These are phyloP conservation scores for Gopherus flavomarginatus DNA, from an alignment of 2,113 vertebrate genomes.

Conservation along the genomic window DNA sequence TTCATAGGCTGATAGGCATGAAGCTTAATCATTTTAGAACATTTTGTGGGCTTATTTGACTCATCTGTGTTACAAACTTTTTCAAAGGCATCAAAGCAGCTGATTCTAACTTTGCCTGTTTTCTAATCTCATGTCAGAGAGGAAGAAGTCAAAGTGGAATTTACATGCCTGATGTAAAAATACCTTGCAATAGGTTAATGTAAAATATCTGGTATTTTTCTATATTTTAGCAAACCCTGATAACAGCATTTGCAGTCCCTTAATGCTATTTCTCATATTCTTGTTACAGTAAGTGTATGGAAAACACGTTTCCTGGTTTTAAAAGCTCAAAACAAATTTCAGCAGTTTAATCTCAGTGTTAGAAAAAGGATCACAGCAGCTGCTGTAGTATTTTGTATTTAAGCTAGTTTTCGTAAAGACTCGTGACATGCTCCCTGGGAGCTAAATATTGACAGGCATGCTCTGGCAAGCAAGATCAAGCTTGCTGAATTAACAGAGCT, in stretches of 20 bases:
- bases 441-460: slow-evolving; percentile 85
- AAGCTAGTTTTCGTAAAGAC: slow-evolving; percentile 77
- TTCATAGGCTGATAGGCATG: not conserved
- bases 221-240: slow-evolving; percentile 59
- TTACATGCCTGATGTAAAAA: slow-evolving; percentile 62
- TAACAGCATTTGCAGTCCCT: slow-evolving; percentile 62
- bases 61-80: not conserved
- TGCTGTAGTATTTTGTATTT: slow-evolving; percentile 77
- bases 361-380: slow-evolving; percentile 82
- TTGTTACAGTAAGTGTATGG: slow-evolving; percentile 64
- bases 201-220: slow-evolving; percentile 66
- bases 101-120: not conserved
- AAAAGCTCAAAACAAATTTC: slow-evolving; percentile 71
- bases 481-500: slow-evolving; percentile 80
- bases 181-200: slow-evolving; percentile 51
- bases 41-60: not conserved
- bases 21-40: not conserved
- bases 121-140: slow-evolving; percentile 35
- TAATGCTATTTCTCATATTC: slow-evolving; percentile 59
- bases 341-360: slow-evolving; percentile 80
- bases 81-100: not conserved
- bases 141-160: slow-evolving; percentile 22
- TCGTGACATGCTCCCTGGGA: slow-evolving; percentile 70
- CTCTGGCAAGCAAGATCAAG: slow-evolving; percentile 82
- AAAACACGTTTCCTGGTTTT: slow-evolving; percentile 59